Evolutionary conservation across 2,113 vertebrate species (phyloP), one percentile per base, ranked within the genome.

Genomic region (Macrotis lagotis): DNA sequence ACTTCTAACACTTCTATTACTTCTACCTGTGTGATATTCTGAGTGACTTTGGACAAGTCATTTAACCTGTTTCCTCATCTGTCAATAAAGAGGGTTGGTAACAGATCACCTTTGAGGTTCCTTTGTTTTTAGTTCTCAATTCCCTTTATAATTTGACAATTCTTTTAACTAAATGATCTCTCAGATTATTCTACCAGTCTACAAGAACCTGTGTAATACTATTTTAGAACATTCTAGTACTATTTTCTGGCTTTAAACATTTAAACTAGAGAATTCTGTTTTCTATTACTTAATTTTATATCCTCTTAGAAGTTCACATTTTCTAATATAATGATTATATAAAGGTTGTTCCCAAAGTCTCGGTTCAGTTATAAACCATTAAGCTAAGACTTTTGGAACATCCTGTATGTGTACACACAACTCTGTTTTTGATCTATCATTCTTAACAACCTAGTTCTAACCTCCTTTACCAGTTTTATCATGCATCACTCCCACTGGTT

Each of bases 231-330:
- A 88, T 47, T 8, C 92, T 44, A 83, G 37, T 22, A 83, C 14
- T 51, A 25, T 50, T 95, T 94, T 83, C 83, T 88, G 24, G 28
- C 95, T 93, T 96, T 59, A 28, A 91, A 49, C 44, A 19, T 92
- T 93, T 83, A 83, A 83, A 83, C n/a, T 44, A 44, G 19, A 44
- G 4, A 83, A 44, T 44, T 74, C 14, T 83, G 66, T 24, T 83
- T 83, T 83, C 66, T 44, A 44, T 83, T 83, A 28, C 19, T 83
- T n/a, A 1, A 83, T 44, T 83, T 44, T 44, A 83, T 44, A 44
- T 44, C 14, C 66, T 44, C 24, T n/a, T 83, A 83, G 16, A 83
- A 44, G 37, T 83, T 83, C 19, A 44, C 7, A 50, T 93, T 95
- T 49, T 92, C 12, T n/a, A 74, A 74, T n/a, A 74, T n/a, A 66